A percentile compares a stretch with the other conserved stretches of the same genome.
These are phyloP conservation scores for Crypturellus tataupa DNA, from an alignment of 2,797 vertebrate genomes.

Conservation along the genomic window DNA sequence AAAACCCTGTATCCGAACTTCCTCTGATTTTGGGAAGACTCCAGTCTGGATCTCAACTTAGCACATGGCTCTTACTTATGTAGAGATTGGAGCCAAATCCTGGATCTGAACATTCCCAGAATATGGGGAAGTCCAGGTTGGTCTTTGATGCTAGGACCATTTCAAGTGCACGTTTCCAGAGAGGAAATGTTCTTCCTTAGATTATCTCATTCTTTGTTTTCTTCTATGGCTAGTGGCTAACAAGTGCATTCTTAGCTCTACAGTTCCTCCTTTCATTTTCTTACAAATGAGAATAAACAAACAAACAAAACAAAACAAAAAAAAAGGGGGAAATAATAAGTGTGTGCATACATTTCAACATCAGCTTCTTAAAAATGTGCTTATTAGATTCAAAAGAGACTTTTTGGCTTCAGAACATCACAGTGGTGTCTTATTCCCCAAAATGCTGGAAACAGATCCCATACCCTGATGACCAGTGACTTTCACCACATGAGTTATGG, in stretches of 20 bases:
- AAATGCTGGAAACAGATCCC: background rate
- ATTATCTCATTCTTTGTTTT: background rate
- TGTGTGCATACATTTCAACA: background rate
- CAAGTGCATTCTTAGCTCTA: background rate
- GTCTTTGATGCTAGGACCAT: background rate
- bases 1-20: slow-evolving; percentile 56
- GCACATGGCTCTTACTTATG: background rate
- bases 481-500: rapidly evolving
- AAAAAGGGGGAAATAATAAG: background rate
- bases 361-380: background rate
- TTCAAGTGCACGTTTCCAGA: background rate
- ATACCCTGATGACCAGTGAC: background rate
- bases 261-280: background rate
- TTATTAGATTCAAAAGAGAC: background rate
- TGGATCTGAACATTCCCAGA: slow-evolving; percentile 32
- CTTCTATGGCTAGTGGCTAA: background rate
- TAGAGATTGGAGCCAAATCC: background rate
- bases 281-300: background rate
- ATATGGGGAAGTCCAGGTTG: background rate
- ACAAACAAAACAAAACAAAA: too few relatives aligned
- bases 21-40: slow-evolving; percentile 62
- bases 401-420: background rate
- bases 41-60: slow-evolving; percentile 52
- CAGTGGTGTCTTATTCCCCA: background rate
- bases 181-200: background rate